Percentiles rank a stretch among this genome's conserved stretches.
phyloP scores from a whole-genome alignment of 2,797 vertebrate genomes.

The Lycodopsis pacificus region DNA sequence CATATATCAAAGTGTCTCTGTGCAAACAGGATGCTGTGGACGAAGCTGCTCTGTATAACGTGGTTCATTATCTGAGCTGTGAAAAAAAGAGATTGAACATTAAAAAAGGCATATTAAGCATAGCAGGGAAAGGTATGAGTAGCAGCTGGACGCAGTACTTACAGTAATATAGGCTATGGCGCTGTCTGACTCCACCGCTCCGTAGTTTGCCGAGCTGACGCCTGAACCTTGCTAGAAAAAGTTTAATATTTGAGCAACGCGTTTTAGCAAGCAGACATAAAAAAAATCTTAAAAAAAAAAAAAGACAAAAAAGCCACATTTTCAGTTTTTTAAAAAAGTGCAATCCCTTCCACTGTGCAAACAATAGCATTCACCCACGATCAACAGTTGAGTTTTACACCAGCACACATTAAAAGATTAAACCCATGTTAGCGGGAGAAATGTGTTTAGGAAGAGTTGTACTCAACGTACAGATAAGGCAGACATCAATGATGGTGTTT shows the following conservation, averaged over 20 bases:
- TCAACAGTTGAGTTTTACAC: neutral
- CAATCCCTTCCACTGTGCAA: constrained; percentile 8
- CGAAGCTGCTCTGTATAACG: neutral
- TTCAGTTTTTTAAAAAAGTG: constrained; percentile 13
- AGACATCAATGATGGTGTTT: neutral
- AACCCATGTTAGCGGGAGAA: constrained; percentile 17
- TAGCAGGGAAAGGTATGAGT: neutral
- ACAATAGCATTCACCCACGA: constrained; percentile 20
- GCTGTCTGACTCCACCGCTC: constrained; percentile 61
- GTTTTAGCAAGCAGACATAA: neutral
- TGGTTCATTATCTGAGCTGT: constrained; percentile 62
- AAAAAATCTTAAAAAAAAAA: neutral
- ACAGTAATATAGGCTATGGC: constrained; percentile 78
- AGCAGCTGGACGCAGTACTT: constrained; percentile 52
- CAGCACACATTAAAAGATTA: neutral
- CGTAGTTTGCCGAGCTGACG: constrained; percentile 46
- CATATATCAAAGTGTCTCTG: neutral
- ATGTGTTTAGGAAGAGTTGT: constrained; percentile 7
- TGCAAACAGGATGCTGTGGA: neutral
- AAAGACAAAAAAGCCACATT: neutral
- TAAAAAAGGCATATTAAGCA: neutral
- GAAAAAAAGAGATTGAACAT: constrained; percentile 31
- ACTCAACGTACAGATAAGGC: neutral
- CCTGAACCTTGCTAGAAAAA: constrained; percentile 66
- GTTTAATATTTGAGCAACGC: constrained; percentile 34